Evolutionary conservation across 2,113 vertebrate genomes (phyloP).

Genomic region (Platysternon megacephalum): DNA sequence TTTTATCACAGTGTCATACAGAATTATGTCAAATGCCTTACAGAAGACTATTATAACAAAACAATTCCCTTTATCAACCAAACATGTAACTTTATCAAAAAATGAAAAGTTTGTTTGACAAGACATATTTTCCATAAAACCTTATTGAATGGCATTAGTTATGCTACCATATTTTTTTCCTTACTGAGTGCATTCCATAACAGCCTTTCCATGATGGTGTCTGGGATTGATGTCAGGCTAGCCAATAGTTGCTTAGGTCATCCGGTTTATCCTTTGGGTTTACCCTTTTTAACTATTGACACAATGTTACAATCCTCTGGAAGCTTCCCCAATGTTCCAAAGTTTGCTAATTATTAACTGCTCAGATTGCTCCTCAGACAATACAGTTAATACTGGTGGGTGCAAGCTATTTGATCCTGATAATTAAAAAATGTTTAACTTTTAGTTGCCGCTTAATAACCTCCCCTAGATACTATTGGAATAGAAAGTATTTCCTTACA

Average conservation of each 20-base stretch:
- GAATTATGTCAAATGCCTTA: too few species aligned
- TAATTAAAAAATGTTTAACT: neutral
- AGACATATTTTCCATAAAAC: neutral
- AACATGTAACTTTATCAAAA: neutral
- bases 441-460: neutral
- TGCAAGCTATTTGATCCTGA: neutral
- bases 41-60: neutral
- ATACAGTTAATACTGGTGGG: neutral
- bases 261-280: neutral
- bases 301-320: neutral
- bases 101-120: neutral
- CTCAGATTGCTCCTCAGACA: neutral
- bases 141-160: neutral
- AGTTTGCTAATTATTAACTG: neutral
- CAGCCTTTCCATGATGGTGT: neutral
- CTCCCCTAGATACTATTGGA: neutral
- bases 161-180: neutral
- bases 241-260: neutral
- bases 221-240: neutral
- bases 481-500: neutral
- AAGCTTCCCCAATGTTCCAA: neutral
- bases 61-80: neutral
- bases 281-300: neutral
- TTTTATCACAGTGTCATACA: too few species aligned
- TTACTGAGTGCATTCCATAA: neutral